Evolutionary conservation across 2,113 vertebrate species (phyloP), one percentile per base, ranked within the genome.

Genomic region (Andinoacara biseriatus): DNA sequence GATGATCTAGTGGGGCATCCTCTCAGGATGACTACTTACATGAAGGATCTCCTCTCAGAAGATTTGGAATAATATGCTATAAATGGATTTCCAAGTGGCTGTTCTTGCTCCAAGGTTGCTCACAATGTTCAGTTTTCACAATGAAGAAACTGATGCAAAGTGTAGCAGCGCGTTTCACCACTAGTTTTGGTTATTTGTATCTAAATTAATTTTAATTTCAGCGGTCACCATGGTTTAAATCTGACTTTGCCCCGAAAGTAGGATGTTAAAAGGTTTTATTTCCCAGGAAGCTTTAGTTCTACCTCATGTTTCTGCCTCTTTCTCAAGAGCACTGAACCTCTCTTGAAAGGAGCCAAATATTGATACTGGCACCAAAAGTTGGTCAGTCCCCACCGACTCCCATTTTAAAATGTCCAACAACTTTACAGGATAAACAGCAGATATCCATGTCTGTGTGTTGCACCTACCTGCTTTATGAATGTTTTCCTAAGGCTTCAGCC

Each of bases 1-100:
- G 46, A 4, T 31, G 46, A 72, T 72, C 29, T 46, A 72, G 46
- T 52, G 46, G 46, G 26, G 29, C 67, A 52, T 72, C 67, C 17
- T 52, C 67, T 49, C 46, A 17, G 46, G 46, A 17, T 49, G 46
- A 49, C 46, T 49, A 17, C 46, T 52, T n/a, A 72, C 46, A 72
- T 72, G 46, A 31, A 72, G 65, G 17, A 72, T n/a, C 67, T 31
- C 17, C 26, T 72, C 65, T 72, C 43, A 72, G 24, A 72, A 72
- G 2, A 72, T 72, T 31, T 72, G 43, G 65, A 72, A 72, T 72
- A 72, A 72, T 52, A 52, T 14, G 17, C 43, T 31, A 72, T 72
- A 31, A 72, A 69, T 20, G 24, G 65, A 26, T 69, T 52, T 49
- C 24, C 10, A 69, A 72, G 43, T 14, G 43, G 24, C 20, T 72